Conservation (phyloP, 2,113 vertebrate species). For the Neomonachus schauinslandi region DNA sequence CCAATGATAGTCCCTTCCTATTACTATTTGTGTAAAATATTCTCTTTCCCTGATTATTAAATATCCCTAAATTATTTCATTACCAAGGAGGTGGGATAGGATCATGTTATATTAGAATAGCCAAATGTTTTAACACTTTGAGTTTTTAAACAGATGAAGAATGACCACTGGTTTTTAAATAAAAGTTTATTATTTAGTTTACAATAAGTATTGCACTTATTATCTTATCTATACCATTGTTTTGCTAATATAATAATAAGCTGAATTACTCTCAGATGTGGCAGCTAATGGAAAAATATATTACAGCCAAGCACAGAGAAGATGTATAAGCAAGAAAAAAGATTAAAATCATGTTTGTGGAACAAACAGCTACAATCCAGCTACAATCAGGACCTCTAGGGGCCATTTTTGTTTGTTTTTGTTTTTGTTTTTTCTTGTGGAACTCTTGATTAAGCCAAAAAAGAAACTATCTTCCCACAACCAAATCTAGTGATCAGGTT, state of each 20-base stretch:
- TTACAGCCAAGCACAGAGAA: conserved; percentile 1
- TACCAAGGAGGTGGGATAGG: neutral
- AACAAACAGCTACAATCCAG: too few relatives aligned
- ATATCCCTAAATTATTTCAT: conserved; percentile 56
- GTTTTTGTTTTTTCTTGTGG: neutral
- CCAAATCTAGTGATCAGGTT: conserved; percentile 38
- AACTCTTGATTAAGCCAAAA: conserved; percentile 40
- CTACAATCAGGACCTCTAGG: too few relatives aligned
- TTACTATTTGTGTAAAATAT: conserved; percentile 25
- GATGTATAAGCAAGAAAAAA: neutral
- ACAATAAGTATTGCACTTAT: conserved; percentile 12
- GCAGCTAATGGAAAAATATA: neutral
- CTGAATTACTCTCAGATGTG: neutral
- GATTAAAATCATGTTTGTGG: neutral
- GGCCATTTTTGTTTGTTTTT: neutral
- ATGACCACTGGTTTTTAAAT: conserved; percentile 53
- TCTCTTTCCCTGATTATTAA: conserved; percentile 49
- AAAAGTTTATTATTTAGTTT: conserved; percentile 59
- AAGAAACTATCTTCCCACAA: conserved; percentile 20
- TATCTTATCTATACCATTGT: neutral
- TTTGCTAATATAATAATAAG: conserved; percentile 28
- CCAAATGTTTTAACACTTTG: conserved; percentile 44
- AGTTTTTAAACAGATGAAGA: conserved; percentile 47
- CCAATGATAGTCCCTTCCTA: neutral
- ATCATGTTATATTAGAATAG: neutral